These are phyloP conservation scores for Todus mexicanus DNA, from an alignment of 2,797 vertebrate species.

Conservation along the genomic window DNA sequence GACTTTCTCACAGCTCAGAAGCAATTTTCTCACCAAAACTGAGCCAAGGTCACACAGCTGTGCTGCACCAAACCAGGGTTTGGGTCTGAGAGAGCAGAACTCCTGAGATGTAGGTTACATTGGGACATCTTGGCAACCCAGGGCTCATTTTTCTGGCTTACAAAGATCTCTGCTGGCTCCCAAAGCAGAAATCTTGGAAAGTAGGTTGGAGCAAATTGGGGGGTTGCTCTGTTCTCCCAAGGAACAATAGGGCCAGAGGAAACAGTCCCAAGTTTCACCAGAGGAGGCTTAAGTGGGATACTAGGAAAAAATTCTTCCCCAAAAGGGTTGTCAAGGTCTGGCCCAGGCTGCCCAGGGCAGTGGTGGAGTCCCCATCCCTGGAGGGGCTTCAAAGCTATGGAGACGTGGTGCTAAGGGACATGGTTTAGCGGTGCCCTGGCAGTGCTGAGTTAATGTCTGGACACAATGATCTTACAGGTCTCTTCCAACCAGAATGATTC, in stretches of 20 bases:
- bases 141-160: background rate
- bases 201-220: no score
- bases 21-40: slow-evolving; percentile 31
- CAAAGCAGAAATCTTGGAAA: background rate
- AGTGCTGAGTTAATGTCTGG: no score
- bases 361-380: background rate
- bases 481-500: background rate
- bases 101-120: background rate
- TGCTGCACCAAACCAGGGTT: background rate
- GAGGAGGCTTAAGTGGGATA: background rate
- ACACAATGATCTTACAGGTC: background rate
- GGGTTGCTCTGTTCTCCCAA: background rate
- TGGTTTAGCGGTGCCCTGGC: background rate
- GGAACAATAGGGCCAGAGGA: background rate
- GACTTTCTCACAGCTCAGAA: slow-evolving; percentile 49
- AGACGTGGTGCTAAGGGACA: background rate
- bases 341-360: background rate
- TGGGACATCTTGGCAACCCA: slow-evolving; percentile 47
- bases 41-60: slow-evolving; percentile 54
- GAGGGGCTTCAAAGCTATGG: background rate
- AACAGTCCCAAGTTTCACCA: background rate
- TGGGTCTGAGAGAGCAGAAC: background rate
- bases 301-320: no score
- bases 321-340: background rate
- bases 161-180: background rate